Evolutionary conservation across 1,140 invertebrate species (phyloP).

Genomic region (Periplaneta americana): DNA sequence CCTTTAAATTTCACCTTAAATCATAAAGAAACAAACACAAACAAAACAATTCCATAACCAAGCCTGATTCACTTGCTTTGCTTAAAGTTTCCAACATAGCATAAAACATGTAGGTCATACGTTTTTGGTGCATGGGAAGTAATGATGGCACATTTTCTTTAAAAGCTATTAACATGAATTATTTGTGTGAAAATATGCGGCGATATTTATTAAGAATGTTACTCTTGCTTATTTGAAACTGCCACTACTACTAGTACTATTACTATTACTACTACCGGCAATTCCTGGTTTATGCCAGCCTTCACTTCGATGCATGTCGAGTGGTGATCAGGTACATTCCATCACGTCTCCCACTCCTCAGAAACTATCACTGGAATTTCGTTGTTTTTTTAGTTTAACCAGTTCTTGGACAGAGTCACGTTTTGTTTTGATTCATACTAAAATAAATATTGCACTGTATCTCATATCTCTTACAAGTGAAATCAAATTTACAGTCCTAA

Average conservation of each 20-base stretch:
- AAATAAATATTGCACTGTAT: not conserved
- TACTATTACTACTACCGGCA: not conserved
- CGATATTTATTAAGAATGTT: not conserved
- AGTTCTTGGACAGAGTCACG: not conserved
- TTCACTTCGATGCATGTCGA: too few species aligned
- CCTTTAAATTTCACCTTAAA: not conserved
- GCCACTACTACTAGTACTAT: not conserved
- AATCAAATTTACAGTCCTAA: not conserved
- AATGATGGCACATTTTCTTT: slow-evolving; percentile 1
- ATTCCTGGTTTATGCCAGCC: not conserved
- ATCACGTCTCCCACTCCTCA: not conserved
- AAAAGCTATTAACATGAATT: not conserved
- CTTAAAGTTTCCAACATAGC: not conserved
- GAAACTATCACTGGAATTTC: not conserved
- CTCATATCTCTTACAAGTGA: not conserved
- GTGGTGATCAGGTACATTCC: slow-evolving; percentile 3
- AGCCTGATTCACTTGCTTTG: not conserved
- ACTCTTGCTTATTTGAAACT: not conserved
- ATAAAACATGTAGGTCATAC: not conserved
- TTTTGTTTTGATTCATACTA: not conserved
- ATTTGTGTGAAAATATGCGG: not conserved
- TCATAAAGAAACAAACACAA: not conserved
- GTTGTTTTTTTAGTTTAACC: not conserved
- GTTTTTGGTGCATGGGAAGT: not conserved
- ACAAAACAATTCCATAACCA: not conserved